Conservation (phyloP, 2,797 vertebrate species). For the Propithecus perrieri region DNA sequence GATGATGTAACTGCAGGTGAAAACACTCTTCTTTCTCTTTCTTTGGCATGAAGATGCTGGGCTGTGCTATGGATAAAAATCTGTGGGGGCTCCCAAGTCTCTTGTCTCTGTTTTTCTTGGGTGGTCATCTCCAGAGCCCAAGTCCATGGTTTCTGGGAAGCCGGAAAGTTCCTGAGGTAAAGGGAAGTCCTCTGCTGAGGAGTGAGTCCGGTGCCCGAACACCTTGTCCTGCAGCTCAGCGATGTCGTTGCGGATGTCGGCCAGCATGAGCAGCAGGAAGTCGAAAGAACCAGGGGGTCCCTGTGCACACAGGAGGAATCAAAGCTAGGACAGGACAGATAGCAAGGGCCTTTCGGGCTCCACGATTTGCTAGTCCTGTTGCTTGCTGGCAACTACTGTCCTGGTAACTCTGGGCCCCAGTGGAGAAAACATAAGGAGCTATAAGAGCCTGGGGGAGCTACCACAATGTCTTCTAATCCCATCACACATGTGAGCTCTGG, state of each 20-base stretch:
- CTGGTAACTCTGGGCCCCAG: background rate
- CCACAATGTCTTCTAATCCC: background rate
- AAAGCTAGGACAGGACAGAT: background rate
- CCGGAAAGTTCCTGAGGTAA: conserved; percentile 90
- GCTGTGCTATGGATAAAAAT: conserved; percentile 81
- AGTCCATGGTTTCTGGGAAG: conserved; percentile 89
- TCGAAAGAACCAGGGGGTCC: conserved; percentile 97
- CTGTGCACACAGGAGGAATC: conserved; percentile 81
- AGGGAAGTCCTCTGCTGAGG: conserved; percentile 90
- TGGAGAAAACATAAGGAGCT: fast-evolving
- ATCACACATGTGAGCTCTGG: fast-evolving
- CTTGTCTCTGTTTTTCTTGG: conserved; percentile 85
- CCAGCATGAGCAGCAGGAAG: conserved; percentile 96
- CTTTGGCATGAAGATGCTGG: background rate
- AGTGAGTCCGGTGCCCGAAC: conserved; percentile 88
- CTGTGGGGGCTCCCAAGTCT: conserved; percentile 87
- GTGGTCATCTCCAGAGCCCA: conserved; percentile 94
- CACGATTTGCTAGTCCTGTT: fast-evolving
- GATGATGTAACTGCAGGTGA: background rate
- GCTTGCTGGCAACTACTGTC: too few species aligned
- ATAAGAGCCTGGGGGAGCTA: background rate
- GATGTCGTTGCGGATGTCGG: conserved; percentile 97
- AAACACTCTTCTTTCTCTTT: background rate
- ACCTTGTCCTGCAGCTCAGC: conserved; percentile 94
- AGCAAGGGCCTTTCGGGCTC: fast-evolving